A percentile compares a stretch with the other conserved stretches of the same genome.
These are phyloP conservation scores for Pavo muticus DNA, from an alignment of 2,113 vertebrate genomes.

Conservation along the genomic window DNA sequence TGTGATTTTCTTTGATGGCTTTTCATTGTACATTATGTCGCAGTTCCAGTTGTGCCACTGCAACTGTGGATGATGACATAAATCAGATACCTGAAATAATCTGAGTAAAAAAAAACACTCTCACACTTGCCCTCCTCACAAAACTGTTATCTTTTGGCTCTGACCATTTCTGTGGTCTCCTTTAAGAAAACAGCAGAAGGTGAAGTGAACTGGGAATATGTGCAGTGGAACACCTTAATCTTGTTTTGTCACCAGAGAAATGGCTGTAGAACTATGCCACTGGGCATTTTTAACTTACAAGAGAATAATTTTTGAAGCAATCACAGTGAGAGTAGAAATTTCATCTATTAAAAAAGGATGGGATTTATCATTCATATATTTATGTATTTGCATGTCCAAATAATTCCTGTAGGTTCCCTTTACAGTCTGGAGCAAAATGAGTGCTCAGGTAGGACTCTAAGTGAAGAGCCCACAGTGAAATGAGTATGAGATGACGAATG, in stretches of 20 bases:
- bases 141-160: not conserved
- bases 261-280: not conserved
- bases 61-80: not conserved
- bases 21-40: not conserved
- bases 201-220: not conserved
- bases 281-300: not conserved
- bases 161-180: not conserved
- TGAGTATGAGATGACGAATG: not conserved
- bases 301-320: not conserved
- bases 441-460: not conserved
- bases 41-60: not conserved
- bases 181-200: not conserved
- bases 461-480: not conserved
- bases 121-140: not conserved
- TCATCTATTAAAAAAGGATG: not conserved
- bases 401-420: not conserved
- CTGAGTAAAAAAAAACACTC: not conserved
- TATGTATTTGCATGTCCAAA: not conserved
- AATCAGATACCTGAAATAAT: not conserved
- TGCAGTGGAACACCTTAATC: not conserved
- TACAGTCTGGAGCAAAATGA: not conserved
- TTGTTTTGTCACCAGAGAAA: not conserved
- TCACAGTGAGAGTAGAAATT: not conserved
- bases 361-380: not conserved
- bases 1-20: not conserved